These are phyloP conservation scores for Melinaea marsaeus DNA, from an alignment of 2,888 invertebrate genomes.

Conservation along the genomic window DNA sequence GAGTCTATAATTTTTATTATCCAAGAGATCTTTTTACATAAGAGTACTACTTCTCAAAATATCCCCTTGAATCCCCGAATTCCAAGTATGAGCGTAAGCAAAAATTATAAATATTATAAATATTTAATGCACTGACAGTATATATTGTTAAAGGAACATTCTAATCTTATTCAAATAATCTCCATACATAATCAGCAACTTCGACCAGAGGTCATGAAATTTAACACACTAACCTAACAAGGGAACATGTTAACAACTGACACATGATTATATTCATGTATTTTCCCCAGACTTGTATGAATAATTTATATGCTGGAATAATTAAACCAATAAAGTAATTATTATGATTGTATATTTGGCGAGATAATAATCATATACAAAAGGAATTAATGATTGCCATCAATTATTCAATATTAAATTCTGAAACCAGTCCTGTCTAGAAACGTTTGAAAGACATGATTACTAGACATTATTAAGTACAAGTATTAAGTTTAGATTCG, in stretches of 20 bases:
- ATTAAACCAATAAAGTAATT: slow-evolving; percentile 4
- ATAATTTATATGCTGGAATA: neutral
- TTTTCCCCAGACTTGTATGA: neutral
- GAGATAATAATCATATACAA: neutral
- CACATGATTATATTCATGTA: slow-evolving; percentile 4
- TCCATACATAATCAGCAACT: neutral
- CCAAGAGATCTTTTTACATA: no score
- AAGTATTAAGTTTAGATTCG: neutral
- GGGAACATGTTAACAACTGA: slow-evolving; percentile 6
- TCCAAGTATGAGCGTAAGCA: no score
- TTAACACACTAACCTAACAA: slow-evolving; percentile 6
- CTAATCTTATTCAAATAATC: slow-evolving; percentile 1
- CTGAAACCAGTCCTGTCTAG: neutral
- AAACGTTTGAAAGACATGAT: neutral
- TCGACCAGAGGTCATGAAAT: slow-evolving; percentile 7
- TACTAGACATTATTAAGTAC: no score
- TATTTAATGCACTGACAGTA: neutral
- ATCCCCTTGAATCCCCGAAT: no score
- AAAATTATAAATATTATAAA: no score
- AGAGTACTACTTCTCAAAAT: no score
- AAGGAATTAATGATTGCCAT: neutral
- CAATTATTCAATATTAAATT: neutral
- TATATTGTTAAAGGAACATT: neutral
- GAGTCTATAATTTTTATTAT: no score
- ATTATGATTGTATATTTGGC: slow-evolving; percentile 1